Evolutionary conservation across 2,113 vertebrate genomes (phyloP), one percentile per base, ranked within the genome.

Genomic region (Bos indicus): DNA sequence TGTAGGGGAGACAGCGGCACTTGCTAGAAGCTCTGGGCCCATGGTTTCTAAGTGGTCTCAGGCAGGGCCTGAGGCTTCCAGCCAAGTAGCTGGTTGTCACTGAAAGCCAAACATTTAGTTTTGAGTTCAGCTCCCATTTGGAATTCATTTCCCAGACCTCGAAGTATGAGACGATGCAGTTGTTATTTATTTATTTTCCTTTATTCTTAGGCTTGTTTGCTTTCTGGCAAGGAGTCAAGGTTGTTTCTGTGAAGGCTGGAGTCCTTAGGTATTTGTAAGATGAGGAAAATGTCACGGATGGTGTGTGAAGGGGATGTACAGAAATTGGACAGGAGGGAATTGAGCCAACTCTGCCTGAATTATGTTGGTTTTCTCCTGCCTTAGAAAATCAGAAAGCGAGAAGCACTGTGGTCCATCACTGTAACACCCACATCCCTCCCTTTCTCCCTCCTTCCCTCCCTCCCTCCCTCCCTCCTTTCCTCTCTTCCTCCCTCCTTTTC

Each of bases 71-170:
- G 59, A 92, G 96, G 94, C 97, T 64, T 78, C 48, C 95, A n/a
- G 95, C 97, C 97, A 96, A 96, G 85, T 11, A 89, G 85, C 85
- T 64, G 54, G 54, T 74, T 97, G 88, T 96, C 95, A 96, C 91
- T 64, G 84, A 88, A 98, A 98, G 97, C 86, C 97, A 98, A 98
- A 98, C 97, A 95, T 98, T 98, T 98, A 96, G 82, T 93, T 98
- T 98, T 97, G 97, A 88, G 80, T 64, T 97, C 77, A 97, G 97
- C 56, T 98, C 80, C 84, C 36, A 28, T 71, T 98, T 93, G 97
- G 85, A 97, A 96, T 98, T 98, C 91, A 85, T 96, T 98, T 98
- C 97, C 94, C 96, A 98, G 97, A 95, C 57, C 88, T 97, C 97
- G 28, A 46, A 96, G 90, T 95, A 59, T 0, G 71, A 96, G 94